Evolutionary conservation across 2,797 vertebrate genomes (phyloP), one percentile per base, ranked within the genome.

Genomic region (Sus cebifrons): DNA sequence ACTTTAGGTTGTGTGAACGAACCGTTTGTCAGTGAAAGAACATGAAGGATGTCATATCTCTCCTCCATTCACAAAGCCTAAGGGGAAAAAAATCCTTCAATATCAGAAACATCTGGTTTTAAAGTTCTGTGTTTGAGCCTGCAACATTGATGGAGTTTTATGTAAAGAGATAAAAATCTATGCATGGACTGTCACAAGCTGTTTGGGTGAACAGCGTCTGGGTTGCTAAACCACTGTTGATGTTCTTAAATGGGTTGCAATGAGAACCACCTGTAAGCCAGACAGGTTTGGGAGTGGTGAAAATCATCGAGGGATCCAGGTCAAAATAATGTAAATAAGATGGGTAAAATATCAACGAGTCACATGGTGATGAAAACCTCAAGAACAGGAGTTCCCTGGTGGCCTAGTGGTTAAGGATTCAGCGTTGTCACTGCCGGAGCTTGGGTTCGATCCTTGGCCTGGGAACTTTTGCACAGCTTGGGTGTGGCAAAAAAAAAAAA

Each of bases 261-360:
- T 99, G 99, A 99, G 98, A 99, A 99, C 99, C 99, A 99, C 99
- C 99, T 99, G 99, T 98, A 98, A 98, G 92, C 89, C 96, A 97
- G 98, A 85, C 85, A 96, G 94, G 97, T 97, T 98, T 97, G 96
- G 92, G 83, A 94, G 81, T 84, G 96, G 3, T 93, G 96, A 97
- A 98, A 98, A 97, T 96, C 97, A 94, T 98, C 77, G 92, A 93
- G 89, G 92, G 96, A 97, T 97, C 79, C 78, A 95, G 97, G 96
- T 98, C 97, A 98, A 98, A 98, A 98, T 95, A 96, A 98, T 95
- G 82, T 97, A 98, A 98, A 98, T 98, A 98, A 97, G 96, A 96
- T 96, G 67, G 85, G 89, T 96, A 84, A 94, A 95, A 79, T 95
- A 97, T 97, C 96, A 96, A 3, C 89, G 96, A 98, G 86, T 98